Base-by-base conservation (phyloP, 1,140 invertebrate species). In the Drosophila rufa region DNA sequence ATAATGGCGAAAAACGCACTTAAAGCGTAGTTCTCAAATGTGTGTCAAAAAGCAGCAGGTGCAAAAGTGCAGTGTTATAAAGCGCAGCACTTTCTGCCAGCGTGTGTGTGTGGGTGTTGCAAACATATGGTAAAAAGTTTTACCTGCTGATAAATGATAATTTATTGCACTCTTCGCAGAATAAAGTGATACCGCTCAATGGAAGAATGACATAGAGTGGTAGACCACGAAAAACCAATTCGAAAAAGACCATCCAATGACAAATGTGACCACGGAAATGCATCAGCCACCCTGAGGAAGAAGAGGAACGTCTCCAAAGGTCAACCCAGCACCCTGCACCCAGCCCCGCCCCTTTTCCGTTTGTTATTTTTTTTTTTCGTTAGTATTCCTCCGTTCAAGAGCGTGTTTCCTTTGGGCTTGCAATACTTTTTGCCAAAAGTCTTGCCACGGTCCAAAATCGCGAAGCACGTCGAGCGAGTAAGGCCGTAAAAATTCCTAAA, bases 401-500 rank as follows among this genome's bases (percentile, higher is more conserved):
- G 55, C 82, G 82, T 84, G 80, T 82, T 81, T 73, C 68, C 67
- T 85, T 86, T 47, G 57, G 68, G 82, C 82, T 74, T 84, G 82
- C 82, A 85, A 75, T 36, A 76, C 74, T 68, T 78, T 85, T 84
- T 85, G 71, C 62, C 69, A 77, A 74, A 85, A 73, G 81, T 74
- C 46, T 81, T 85, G 82, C 82, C 80, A 69, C 82, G 68, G 84
- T 69, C 45, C 57, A 76, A 75, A 75, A 43, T 38, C 59, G 59
- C 59, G 48, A 79, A 80, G 53, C 82, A 85, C 78, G 73, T 85
- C 67, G 78, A 84, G 53, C 65, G 40, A 77, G 59, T 47, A 87
- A 77, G 80, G 83, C 83, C 83, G 80, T 66, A 82, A 87, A 91
- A 87, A 92, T 92, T 92, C 91, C 91, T 42, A 92, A 92, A 67